Conservation (phyloP, 2,888 invertebrate species). For the Xanthia togata region DNA sequence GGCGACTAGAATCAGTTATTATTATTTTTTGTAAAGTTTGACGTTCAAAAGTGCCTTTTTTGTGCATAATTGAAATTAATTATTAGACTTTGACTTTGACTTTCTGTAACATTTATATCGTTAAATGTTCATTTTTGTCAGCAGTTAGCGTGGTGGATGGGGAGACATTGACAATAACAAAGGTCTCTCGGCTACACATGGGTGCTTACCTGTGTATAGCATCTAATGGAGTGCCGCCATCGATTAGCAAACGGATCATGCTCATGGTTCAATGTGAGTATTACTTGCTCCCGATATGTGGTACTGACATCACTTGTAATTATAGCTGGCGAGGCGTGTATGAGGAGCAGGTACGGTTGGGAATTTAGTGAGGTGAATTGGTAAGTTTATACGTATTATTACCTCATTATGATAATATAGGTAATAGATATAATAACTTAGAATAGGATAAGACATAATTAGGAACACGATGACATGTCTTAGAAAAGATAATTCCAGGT, state of each 20-base stretch:
- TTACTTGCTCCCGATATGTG: constrained; percentile 45
- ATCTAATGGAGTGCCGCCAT: constrained; percentile 97
- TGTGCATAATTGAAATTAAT: too few relatives aligned
- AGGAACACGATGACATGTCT: neutral
- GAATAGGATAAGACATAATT: constrained; percentile 3
- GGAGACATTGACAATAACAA: constrained; percentile 95
- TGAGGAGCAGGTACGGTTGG: constrained; percentile 25
- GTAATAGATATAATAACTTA: neutral
- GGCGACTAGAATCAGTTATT: too few relatives aligned
- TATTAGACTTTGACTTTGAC: too few relatives aligned
- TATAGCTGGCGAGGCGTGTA: constrained; percentile 27
- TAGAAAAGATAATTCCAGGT: neutral
- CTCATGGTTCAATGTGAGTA: constrained; percentile 96
- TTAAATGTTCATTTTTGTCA: constrained; percentile 52
- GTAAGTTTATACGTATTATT: constrained; percentile 38
- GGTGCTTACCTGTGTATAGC: constrained; percentile 98
- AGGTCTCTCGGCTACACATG: constrained; percentile 97
- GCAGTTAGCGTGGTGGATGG: constrained; percentile 97
- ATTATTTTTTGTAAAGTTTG: too few relatives aligned
- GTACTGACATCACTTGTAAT: constrained; percentile 45
- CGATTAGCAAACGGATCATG: constrained; percentile 96
- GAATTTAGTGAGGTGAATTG: constrained; percentile 39
- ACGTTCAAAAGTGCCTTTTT: too few relatives aligned
- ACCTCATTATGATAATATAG: constrained; percentile 15
- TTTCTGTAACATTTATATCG: constrained; percentile 34